Conservation (phyloP, 2,113 vertebrate genomes). For the Melanerpes formicivorus region DNA sequence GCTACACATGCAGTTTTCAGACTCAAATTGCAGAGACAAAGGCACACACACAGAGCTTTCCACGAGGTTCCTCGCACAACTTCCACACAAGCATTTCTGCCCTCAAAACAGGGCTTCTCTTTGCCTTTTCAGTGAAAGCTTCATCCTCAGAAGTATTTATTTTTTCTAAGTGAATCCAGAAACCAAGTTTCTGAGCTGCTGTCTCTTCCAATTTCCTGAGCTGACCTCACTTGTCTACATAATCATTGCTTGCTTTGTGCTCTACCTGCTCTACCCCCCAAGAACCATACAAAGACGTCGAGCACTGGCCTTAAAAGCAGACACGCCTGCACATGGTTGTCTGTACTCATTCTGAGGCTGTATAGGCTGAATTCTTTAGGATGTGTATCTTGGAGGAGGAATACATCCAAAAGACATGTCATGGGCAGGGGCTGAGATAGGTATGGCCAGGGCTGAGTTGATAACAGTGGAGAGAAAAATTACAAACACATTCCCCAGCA, state of each 20-base stretch:
- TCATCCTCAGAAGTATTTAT: background rate
- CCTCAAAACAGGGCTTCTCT: background rate
- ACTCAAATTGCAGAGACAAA: background rate
- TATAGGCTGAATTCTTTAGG: background rate
- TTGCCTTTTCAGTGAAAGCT: background rate
- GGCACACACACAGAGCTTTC: background rate
- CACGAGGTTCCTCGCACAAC: background rate
- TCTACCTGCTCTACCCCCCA: background rate
- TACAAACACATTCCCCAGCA: slow-evolving; percentile 40
- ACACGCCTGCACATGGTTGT: background rate
- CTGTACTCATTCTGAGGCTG: slow-evolving; percentile 6
- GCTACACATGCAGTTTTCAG: background rate
- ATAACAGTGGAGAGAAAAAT: slow-evolving; percentile 19
- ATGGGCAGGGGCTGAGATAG: background rate
- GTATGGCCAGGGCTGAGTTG: background rate
- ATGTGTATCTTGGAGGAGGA: background rate
- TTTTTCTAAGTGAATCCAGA: slow-evolving; percentile 50
- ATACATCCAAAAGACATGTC: background rate
- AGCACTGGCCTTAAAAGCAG: background rate
- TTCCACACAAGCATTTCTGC: background rate
- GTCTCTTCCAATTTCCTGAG: slow-evolving; percentile 57
- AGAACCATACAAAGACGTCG: slow-evolving; percentile 20
- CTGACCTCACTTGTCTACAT: background rate
- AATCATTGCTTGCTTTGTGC: slow-evolving; percentile 23
- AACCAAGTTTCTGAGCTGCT: background rate